Conservation (phyloP, 1,140 invertebrate genomes). For the Globodera ellingtonae region DNA sequence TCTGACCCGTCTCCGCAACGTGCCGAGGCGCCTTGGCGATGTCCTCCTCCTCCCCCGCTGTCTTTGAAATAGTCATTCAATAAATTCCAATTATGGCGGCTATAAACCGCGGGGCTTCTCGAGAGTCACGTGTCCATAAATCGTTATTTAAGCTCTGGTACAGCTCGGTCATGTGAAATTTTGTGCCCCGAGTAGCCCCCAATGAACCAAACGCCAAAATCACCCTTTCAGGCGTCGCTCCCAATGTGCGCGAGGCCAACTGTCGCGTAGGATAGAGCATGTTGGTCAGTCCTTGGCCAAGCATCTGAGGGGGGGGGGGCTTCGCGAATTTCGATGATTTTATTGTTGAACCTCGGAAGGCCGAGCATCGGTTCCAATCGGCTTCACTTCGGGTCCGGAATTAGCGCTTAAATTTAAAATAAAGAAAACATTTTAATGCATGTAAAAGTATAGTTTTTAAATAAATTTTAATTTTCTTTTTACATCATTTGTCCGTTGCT, state of each 20-base stretch:
- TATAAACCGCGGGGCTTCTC: not conserved
- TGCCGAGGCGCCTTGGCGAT: constrained; percentile 20
- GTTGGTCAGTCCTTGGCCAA: constrained; percentile 50
- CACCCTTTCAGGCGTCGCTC: constrained; percentile 2
- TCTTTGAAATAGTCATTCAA: not conserved
- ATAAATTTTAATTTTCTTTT: constrained; percentile 7
- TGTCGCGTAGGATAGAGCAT: constrained; percentile 49
- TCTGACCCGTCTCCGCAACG: no score
- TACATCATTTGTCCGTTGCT: constrained; percentile 49
- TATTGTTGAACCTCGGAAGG: constrained; percentile 21
- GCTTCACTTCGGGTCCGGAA: constrained; percentile 31
- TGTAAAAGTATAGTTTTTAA: not conserved
- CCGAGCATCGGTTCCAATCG: constrained; percentile 11
- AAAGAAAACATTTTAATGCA: not conserved
- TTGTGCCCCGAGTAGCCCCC: no score
- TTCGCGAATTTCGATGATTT: not conserved
- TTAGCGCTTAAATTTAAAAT: constrained; percentile 5
- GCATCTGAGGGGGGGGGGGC: constrained; percentile 23
- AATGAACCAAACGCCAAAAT: no score
- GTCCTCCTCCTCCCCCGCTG: constrained; percentile 17
- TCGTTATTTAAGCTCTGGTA: no score
- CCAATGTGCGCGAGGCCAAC: constrained; percentile 30
- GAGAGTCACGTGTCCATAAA: no score
- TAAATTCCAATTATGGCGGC: constrained; percentile 2
- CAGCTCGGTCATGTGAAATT: no score